Percentiles rank a stretch among this genome's conserved stretches.
phyloP scores from a whole-genome alignment of 1,140 invertebrate genomes.

The Aplysia californica region DNA sequence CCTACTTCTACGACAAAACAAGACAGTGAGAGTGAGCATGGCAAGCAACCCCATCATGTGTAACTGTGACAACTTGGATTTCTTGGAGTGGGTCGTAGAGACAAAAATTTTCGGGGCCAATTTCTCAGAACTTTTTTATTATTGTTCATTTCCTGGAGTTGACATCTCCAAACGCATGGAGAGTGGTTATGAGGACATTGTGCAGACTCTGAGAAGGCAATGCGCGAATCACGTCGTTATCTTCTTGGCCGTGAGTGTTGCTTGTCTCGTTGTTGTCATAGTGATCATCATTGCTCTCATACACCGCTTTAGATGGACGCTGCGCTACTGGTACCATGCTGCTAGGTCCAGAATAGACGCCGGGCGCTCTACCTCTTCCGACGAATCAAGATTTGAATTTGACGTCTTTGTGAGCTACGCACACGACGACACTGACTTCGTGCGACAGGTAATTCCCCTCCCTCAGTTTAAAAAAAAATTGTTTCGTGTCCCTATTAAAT shows the following conservation, averaged over 20 bases:
- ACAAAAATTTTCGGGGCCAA: constrained; percentile 5
- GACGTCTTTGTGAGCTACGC: constrained; percentile 19
- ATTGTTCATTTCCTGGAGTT: constrained; percentile 1
- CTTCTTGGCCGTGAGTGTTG: background rate
- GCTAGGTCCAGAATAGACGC: background rate
- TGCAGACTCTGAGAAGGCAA: background rate
- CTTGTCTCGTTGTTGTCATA: background rate
- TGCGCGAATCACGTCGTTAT: background rate
- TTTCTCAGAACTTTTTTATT: background rate
- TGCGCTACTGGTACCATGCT: constrained; percentile 18
- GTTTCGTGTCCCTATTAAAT: no score
- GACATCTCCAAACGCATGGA: background rate
- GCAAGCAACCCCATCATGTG: background rate
- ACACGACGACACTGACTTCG: constrained; percentile 6
- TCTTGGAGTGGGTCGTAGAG: constrained; percentile 11
- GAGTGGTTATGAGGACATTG: background rate
- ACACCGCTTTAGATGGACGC: constrained; percentile 16
- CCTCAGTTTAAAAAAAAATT: background rate
- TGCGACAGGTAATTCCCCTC: background rate
- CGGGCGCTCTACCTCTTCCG: background rate
- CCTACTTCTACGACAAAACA: background rate
- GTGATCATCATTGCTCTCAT: background rate
- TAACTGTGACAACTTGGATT: constrained; percentile 18
- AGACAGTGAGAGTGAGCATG: background rate
- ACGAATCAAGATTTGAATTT: constrained; percentile 1